Base-by-base conservation (phyloP, 2,888 invertebrate genomes). In the Macrophya alboannulata region DNA sequence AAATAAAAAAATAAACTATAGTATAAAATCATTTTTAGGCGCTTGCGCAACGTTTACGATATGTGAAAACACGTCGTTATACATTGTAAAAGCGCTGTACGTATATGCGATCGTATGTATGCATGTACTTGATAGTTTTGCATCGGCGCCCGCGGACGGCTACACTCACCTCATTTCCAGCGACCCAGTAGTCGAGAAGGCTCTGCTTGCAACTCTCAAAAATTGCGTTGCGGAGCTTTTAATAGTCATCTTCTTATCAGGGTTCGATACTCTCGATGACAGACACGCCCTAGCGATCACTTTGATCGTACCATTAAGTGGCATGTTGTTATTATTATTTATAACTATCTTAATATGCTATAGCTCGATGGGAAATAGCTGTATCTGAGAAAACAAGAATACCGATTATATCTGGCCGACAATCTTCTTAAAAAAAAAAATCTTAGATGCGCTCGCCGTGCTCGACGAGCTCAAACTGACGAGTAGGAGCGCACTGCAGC, bases 131-230 rank as follows among this genome's bases (percentile, higher is more conserved):
- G 10, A 45, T 62, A 25, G 25, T 62, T 37, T 17, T 37, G 68
- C 31, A 17, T 37, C 37, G 25, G 37, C 68, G 31, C 17, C 31
- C 17, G 68, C 68, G 37, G 8, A 37, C 31, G 12, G 37, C 37
- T 37, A 15, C 15, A 45, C 86, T 87, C 71, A 92, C 92, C 92
- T 91, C 92, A 92, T 92, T 86, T 91, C 88, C 85, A 89, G 87
- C 65, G 90, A 45, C 51, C 87, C 87, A 85, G 89, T 90, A 12
- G 87, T 86, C 0, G 92, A 91, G 87, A 92, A 92, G 86, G 90
- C 89, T 71, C 92, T 89, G 74, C 87, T 85, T 82, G 88, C 84
- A 65, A 89, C 87, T 68, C 86, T 84, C 31, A 87, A 83, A 37
- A 90, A 88, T 84, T 88, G 86, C 62, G 87, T 84, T 59, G 82